A percentile compares a stretch with the other conserved stretches of the same genome.
phyloP scores from a whole-genome alignment of 2,888 invertebrate genomes.

The Nezara viridula region DNA sequence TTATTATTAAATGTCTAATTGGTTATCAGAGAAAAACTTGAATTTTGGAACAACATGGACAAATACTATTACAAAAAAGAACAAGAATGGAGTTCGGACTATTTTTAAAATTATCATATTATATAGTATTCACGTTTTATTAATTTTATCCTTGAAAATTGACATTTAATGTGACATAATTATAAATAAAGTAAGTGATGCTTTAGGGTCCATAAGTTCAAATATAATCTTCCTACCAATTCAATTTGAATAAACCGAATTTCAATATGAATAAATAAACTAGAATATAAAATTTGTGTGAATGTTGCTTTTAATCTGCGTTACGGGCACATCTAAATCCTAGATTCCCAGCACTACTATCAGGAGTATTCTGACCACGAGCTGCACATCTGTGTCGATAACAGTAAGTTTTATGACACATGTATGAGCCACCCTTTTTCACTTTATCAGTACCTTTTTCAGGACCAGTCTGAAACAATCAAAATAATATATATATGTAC shows the following conservation, averaged over 20 bases:
- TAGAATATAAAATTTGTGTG: neutral
- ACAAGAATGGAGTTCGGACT: too few relatives aligned
- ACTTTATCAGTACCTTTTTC: slow-evolving; percentile 79
- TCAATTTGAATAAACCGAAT: neutral
- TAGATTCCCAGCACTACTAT: slow-evolving; percentile 92
- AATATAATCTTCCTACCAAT: neutral
- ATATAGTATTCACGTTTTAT: neutral
- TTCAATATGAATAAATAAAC: neutral
- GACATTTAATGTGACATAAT: neutral
- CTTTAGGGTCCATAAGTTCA: neutral
- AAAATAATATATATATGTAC: neutral
- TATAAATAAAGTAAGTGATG: neutral
- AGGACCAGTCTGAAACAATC: slow-evolving; percentile 69
- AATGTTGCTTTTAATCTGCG: neutral
- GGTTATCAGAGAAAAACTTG: too few relatives aligned
- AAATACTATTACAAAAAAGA: too few relatives aligned
- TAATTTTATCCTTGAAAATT: neutral
- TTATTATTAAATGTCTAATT: too few relatives aligned
- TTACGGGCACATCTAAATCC: slow-evolving; percentile 89
- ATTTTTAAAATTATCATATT: too few relatives aligned
- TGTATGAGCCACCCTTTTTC: slow-evolving; percentile 96
- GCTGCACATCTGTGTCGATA: slow-evolving; percentile 95
- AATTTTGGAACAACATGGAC: too few relatives aligned
- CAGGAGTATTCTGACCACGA: slow-evolving; percentile 92
- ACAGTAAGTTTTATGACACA: slow-evolving; percentile 92